A percentile compares a stretch with the other conserved stretches of the same genome.
phyloP scores from a whole-genome alignment of 2,888 invertebrate genomes.

The Macrophya annulata region DNA sequence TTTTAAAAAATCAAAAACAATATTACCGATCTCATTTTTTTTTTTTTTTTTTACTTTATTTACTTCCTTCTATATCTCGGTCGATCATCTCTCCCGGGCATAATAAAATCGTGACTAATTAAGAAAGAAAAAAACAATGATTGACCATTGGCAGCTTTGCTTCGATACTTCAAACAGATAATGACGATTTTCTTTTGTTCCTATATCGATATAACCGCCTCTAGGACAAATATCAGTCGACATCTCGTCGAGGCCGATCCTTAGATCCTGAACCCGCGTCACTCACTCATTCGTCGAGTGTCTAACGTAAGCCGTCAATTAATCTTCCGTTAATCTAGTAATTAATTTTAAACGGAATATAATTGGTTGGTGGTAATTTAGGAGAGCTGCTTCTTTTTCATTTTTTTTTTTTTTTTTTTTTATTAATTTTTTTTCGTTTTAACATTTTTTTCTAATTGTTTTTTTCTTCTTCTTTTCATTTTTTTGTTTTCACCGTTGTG shows the following conservation, averaged over 20 bases:
- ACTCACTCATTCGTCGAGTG: conserved; percentile 42
- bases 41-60: background rate
- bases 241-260: conserved; percentile 53
- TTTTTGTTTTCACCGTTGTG: background rate
- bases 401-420: background rate
- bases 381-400: conserved; percentile 24
- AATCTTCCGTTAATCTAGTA: conserved; percentile 75
- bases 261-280: conserved; percentile 31
- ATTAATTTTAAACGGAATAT: conserved; percentile 78
- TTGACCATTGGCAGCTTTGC: background rate
- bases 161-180: background rate
- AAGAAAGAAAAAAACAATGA: background rate
- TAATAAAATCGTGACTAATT: background rate
- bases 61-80: background rate
- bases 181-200: conserved; percentile 5
- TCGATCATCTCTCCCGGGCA: background rate
- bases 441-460: background rate
- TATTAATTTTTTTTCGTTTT: background rate
- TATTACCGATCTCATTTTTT: background rate
- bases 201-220: conserved; percentile 53
- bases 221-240: conserved; percentile 35
- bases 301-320: conserved; percentile 55
- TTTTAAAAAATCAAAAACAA: background rate
- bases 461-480: background rate
- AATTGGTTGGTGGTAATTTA: conserved; percentile 70